phyloP scores from a whole-genome alignment of 2,888 invertebrate species.

The Corbicula japonica region DNA sequence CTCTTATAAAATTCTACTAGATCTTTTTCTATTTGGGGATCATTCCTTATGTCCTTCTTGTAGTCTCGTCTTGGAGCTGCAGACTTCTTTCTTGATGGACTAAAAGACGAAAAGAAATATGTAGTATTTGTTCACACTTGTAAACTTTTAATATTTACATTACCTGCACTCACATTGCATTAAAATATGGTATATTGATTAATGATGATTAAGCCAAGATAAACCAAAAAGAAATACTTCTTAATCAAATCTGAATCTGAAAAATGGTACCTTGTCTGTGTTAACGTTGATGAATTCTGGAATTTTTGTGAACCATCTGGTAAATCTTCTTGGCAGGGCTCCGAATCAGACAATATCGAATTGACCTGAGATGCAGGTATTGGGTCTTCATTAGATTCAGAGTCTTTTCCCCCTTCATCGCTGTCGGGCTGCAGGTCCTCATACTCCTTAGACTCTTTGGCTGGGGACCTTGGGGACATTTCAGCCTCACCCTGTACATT shows the following conservation, averaged over 20 bases:
- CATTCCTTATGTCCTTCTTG: conserved; percentile 34
- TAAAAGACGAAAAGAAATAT: conserved; percentile 29
- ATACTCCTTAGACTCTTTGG: conserved; percentile 16
- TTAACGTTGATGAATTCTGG: conserved; percentile 18
- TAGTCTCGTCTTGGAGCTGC: conserved; percentile 25
- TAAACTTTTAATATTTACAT: conserved; percentile 30
- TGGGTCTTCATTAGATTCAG: conserved; percentile 24
- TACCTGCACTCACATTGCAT: conserved; percentile 19
- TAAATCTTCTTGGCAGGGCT: too few relatives aligned
- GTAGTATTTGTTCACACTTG: conserved; percentile 7
- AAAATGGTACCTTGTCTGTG: conserved; percentile 25
- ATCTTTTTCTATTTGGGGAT: conserved; percentile 34
- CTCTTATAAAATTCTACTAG: conserved; percentile 44
- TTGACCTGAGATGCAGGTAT: conserved; percentile 14
- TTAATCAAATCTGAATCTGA: conserved; percentile 18
- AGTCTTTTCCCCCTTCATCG: conserved; percentile 20
- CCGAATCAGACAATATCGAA: too few relatives aligned
- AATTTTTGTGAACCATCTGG: conserved; percentile 25
- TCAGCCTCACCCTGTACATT: conserved; percentile 16
- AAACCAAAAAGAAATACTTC: conserved; percentile 33
- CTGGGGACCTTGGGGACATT: conserved; percentile 7
- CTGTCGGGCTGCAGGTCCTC: conserved; percentile 25
- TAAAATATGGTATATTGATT: conserved; percentile 32
- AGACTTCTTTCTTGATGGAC: conserved; percentile 29
- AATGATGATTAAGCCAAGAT: conserved; percentile 30